Percentiles rank a stretch among this genome's conserved stretches.
phyloP scores from a whole-genome alignment of 2,888 invertebrate genomes.

The Nomada goodeniana region DNA sequence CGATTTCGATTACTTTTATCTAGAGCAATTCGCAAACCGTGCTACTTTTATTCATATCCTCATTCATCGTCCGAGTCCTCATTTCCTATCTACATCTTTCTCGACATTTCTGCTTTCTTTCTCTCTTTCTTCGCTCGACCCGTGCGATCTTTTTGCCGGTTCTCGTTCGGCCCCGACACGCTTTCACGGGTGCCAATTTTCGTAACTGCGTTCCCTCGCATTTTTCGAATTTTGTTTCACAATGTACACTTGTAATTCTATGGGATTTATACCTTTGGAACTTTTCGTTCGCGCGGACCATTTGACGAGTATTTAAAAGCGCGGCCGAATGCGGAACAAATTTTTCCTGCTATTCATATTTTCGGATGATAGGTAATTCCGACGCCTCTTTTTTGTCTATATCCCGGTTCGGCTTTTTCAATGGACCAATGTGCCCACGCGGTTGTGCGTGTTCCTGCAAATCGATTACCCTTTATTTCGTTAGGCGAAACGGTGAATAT shows the following conservation, averaged over 20 bases:
- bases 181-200: neutral
- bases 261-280: constrained; percentile 18
- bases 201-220: neutral
- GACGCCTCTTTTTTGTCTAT: neutral
- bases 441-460: constrained; percentile 36
- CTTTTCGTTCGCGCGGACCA: neutral
- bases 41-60: constrained; percentile 61
- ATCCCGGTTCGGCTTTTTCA: neutral
- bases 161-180: neutral
- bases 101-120: neutral
- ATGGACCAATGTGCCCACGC: neutral
- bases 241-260: too few relatives aligned
- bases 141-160: neutral
- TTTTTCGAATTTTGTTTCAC: neutral
- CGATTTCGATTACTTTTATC: constrained; percentile 74
- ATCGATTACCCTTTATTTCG: constrained; percentile 55
- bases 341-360: neutral
- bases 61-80: constrained; percentile 24
- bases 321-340: neutral
- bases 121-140: neutral
- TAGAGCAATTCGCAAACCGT: constrained; percentile 55
- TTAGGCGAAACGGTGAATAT: constrained; percentile 51
- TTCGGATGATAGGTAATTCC: neutral
- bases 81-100: constrained; percentile 3
- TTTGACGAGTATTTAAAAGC: constrained; percentile 22